Evolutionary conservation across 2,797 vertebrate genomes (phyloP).

Genomic region (Benthosema pterotum): DNA sequence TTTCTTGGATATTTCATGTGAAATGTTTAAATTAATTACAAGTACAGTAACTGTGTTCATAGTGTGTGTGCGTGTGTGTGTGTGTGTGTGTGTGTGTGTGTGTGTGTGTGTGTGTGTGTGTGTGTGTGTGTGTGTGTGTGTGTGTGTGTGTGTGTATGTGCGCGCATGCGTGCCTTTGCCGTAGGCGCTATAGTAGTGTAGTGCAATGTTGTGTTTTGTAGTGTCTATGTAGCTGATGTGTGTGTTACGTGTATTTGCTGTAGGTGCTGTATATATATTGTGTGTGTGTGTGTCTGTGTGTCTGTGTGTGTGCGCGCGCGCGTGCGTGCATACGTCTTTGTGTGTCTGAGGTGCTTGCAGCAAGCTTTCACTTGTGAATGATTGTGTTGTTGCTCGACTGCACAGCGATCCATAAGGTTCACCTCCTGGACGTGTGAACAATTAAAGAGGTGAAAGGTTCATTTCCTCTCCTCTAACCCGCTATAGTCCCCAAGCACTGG

Average conservation of each 20-base stretch:
- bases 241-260: neutral
- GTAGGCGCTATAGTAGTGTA: too few relatives aligned
- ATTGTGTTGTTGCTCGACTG: neutral
- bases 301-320: neutral
- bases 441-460: neutral
- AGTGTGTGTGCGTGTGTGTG: conserved; percentile 4
- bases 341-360: neutral
- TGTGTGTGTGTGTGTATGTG: conserved; percentile 1
- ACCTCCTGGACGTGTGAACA: conserved; percentile 1
- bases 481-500: too few relatives aligned
- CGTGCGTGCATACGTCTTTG: conserved; percentile 1
- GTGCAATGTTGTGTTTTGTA: too few relatives aligned
- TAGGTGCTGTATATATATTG: too few relatives aligned
- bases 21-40: too few relatives aligned
- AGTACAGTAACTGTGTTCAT: too few relatives aligned
- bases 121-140: conserved; percentile 4
- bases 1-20: too few relatives aligned
- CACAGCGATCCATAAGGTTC: conserved; percentile 7
- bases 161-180: neutral
- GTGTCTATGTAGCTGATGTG: neutral
- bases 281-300: neutral
- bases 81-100: conserved; percentile 11
- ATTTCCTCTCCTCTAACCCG: too few relatives aligned
- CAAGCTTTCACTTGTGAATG: neutral
- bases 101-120: conserved; percentile 11